Evolutionary conservation across 2,113 vertebrate genomes (phyloP).

Genomic region (Crotalus helleri): DNA sequence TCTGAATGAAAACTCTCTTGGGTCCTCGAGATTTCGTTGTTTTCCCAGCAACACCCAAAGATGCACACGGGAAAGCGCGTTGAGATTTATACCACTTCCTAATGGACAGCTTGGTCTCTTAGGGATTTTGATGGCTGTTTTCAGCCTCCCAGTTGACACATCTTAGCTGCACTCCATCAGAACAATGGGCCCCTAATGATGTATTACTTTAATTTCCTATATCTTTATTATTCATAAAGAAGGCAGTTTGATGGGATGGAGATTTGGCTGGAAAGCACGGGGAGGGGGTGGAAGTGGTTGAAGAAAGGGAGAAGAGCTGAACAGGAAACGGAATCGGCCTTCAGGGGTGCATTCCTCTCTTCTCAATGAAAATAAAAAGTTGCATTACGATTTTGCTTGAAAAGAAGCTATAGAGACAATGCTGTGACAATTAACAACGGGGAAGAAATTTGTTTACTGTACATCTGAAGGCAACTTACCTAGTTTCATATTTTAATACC

Average conservation of each 20-base stretch:
- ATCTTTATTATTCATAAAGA: slow-evolving; percentile 28
- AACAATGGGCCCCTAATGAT: slow-evolving; percentile 20
- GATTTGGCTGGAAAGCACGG: not conserved
- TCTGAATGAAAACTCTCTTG: not conserved
- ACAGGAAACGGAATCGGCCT: not conserved
- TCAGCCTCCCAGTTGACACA: slow-evolving; percentile 1
- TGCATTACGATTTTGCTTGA: not conserved
- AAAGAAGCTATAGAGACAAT: not conserved
- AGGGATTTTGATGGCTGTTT: not conserved
- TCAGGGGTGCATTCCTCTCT: not conserved
- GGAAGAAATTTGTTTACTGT: not conserved
- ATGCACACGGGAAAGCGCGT: not conserved
- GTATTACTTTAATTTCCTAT: slow-evolving; percentile 17
- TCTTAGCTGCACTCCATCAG: not conserved
- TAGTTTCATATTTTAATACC: not conserved
- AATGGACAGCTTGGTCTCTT: slow-evolving; percentile 6
- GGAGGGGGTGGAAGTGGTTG: not conserved
- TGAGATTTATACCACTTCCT: not conserved
- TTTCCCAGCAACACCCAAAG: not conserved
- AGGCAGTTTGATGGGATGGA: not conserved
- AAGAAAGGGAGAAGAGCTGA: not conserved
- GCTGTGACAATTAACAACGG: not conserved
- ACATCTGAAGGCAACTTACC: not conserved
- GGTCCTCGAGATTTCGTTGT: not conserved
- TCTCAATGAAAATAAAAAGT: not conserved